Evolutionary conservation across 2,888 invertebrate species (phyloP).

Genomic region (Timema podura): DNA sequence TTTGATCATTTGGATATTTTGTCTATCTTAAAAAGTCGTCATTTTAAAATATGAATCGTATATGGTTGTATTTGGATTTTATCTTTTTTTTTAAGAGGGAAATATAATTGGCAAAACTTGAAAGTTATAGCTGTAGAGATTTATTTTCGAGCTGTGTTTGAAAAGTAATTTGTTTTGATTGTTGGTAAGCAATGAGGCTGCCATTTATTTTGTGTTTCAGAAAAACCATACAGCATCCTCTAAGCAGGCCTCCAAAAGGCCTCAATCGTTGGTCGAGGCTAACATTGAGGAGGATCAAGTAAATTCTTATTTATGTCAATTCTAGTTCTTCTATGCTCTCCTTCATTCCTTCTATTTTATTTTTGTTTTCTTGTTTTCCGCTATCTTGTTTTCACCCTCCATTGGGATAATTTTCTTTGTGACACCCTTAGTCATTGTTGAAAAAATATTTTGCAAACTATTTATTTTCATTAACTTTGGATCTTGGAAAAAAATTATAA

Average conservation of each 20-base stretch:
- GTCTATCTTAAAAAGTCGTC: too few species aligned
- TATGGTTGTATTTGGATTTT: too few species aligned
- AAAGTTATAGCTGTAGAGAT: too few species aligned
- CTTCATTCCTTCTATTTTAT: constrained; percentile 12
- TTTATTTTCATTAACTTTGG: background rate
- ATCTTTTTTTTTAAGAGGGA: too few species aligned
- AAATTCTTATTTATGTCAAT: constrained; percentile 17
- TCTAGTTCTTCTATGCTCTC: constrained; percentile 14
- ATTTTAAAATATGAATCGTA: too few species aligned
- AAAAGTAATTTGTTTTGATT: too few species aligned
- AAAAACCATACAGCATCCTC: constrained; percentile 23
- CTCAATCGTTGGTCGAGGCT: constrained; percentile 25
- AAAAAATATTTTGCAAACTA: background rate
- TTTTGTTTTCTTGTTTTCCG: constrained; percentile 1
- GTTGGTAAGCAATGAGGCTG: background rate
- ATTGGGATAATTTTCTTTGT: constrained; percentile 5
- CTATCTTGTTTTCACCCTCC: constrained; percentile 10
- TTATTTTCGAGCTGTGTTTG: too few species aligned
- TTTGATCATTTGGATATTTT: too few species aligned
- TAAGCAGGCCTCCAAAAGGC: constrained; percentile 27
- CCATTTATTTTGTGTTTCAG: constrained; percentile 26
- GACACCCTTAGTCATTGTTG: background rate
- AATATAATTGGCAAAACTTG: too few species aligned
- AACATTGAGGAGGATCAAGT: constrained; percentile 27
- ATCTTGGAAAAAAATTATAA: too few species aligned